Evolutionary conservation across 2,797 vertebrate genomes (phyloP).

Genomic region (Gymnocypris eckloni): DNA sequence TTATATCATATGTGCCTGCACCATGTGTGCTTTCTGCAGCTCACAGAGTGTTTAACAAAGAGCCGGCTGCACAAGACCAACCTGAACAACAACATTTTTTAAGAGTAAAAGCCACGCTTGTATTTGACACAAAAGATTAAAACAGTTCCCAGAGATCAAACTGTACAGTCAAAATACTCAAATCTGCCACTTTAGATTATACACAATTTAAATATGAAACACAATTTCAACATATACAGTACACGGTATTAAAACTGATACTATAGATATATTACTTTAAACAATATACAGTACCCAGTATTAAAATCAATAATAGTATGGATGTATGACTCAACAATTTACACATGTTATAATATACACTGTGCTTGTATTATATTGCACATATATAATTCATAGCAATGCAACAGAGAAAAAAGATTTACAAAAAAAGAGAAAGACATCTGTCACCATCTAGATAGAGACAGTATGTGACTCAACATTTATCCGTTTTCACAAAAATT

Average conservation of each 20-base stretch:
- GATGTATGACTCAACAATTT: not conserved
- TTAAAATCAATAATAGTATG: not conserved
- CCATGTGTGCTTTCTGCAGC: not conserved
- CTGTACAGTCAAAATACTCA: not conserved
- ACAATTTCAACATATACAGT: not conserved
- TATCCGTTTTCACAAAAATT: not conserved
- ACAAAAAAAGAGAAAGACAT: too few species aligned
- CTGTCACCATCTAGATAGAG: too few species aligned
- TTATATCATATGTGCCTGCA: constrained; percentile 24
- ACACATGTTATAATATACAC: too few species aligned
- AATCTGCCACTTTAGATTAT: not conserved
- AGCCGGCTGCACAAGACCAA: constrained; percentile 63
- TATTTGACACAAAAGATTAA: not conserved
- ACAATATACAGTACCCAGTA: not conserved
- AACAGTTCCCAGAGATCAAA: not conserved
- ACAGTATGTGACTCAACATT: not conserved
- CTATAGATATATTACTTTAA: not conserved
- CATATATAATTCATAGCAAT: too few species aligned
- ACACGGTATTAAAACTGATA: not conserved
- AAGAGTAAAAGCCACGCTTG: not conserved
- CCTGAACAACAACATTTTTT: constrained; percentile 60
- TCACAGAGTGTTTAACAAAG: not conserved
- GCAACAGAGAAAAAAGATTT: too few species aligned
- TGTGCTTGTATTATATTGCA: too few species aligned
- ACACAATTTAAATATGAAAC: not conserved